Percentiles rank a stretch among this genome's conserved stretches.
Evolutionary conservation across 2,888 invertebrate genomes (phyloP).

Genomic region (Willowsia nigromaculata): DNA sequence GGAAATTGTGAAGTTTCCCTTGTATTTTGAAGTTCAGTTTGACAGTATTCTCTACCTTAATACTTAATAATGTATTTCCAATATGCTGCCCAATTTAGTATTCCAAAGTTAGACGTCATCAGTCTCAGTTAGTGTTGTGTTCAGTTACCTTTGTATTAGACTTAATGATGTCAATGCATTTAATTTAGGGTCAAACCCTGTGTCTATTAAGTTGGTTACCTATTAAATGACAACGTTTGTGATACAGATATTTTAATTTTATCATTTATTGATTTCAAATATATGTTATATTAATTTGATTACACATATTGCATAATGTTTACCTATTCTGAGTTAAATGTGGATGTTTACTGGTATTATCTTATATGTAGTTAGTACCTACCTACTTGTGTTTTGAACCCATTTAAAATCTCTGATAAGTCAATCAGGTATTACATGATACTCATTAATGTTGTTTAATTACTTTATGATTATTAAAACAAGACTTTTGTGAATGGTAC

Average conservation of each 20-base stretch:
- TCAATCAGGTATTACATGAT: not conserved
- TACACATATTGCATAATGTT: not conserved
- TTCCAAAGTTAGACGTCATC: not conserved
- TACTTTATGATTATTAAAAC: not conserved
- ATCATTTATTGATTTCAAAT: not conserved
- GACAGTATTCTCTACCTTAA: slow-evolving; percentile 2
- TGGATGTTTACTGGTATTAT: not conserved
- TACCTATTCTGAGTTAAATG: not conserved
- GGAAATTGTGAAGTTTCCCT: not conserved
- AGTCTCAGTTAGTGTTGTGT: slow-evolving; percentile 12
- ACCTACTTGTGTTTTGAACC: not conserved
- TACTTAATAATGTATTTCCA: too few species aligned
- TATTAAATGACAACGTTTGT: slow-evolving; percentile 38
- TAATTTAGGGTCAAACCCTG: not conserved
- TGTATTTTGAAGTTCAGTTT: not conserved
- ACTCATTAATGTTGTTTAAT: slow-evolving; percentile 9
- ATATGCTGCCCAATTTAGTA: not conserved
- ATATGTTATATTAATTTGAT: not conserved
- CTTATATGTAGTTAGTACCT: too few species aligned
- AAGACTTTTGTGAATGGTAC: not conserved
- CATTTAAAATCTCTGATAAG: not conserved
- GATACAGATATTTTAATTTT: slow-evolving; percentile 15
- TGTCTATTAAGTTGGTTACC: not conserved
- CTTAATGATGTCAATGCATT: not conserved
- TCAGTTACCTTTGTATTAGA: slow-evolving; percentile 1